Evolutionary conservation across 2,888 invertebrate genomes (phyloP).

Genomic region (Vandiemenella viatica): DNA sequence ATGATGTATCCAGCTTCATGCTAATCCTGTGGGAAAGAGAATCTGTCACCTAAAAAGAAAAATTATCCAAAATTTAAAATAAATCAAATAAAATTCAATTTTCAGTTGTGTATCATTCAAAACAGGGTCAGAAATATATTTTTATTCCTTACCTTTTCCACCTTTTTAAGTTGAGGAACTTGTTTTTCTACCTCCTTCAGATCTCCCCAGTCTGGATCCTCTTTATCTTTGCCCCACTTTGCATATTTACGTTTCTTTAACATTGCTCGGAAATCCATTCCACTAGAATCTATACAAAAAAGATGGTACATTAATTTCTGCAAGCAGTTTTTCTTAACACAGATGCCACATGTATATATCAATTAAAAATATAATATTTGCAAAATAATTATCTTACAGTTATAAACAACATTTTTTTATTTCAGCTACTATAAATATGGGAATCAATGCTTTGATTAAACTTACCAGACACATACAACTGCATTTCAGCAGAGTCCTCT

Average conservation of each 20-base stretch:
- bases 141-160: constrained; percentile 69
- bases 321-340: too few relatives aligned
- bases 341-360: too few relatives aligned
- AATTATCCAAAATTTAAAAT: too few relatives aligned
- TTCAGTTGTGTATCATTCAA: too few relatives aligned
- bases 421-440: not conserved
- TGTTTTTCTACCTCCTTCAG: constrained; percentile 84
- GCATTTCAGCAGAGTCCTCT: constrained; percentile 90
- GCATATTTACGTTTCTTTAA: constrained; percentile 91
- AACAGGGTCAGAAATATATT: too few relatives aligned
- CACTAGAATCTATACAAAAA: constrained; percentile 90
- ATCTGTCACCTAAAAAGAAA: too few relatives aligned
- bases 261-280: constrained; percentile 98
- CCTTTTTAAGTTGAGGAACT: constrained; percentile 74
- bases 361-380: too few relatives aligned
- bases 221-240: constrained; percentile 83
- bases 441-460: not conserved
- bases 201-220: constrained; percentile 85
- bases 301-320: too few relatives aligned
- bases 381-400: too few relatives aligned
- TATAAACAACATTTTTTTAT: not conserved
- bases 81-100: too few relatives aligned
- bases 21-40: too few relatives aligned
- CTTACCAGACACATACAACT: constrained; percentile 87
- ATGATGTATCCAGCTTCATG: too few relatives aligned